Conservation (phyloP, 2,888 invertebrate genomes). For the Amphipoea lucens region DNA sequence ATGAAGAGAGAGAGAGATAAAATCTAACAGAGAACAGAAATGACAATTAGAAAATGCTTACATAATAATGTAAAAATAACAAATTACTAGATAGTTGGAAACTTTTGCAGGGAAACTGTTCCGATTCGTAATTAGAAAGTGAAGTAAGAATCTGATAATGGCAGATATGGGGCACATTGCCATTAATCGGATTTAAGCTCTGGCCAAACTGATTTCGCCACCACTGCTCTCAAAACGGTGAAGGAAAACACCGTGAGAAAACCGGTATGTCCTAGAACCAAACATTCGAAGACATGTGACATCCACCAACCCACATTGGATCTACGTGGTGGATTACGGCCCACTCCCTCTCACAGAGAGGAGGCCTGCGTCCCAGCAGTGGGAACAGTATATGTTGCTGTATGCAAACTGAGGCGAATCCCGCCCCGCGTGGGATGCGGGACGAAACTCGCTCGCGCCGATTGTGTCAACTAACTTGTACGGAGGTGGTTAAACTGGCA, state of each 20-base stretch:
- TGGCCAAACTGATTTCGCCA: background rate
- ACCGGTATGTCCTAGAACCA: background rate
- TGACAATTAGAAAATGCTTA: slow-evolving; percentile 20
- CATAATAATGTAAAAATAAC: slow-evolving; percentile 9
- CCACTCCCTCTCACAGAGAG: background rate
- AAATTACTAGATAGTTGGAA: background rate
- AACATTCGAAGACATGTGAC: background rate
- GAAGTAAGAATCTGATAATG: background rate
- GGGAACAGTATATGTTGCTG: background rate
- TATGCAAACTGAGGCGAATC: background rate
- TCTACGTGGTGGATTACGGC: background rate
- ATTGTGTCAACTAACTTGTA: background rate
- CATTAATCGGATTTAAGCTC: background rate
- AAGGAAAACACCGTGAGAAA: background rate
- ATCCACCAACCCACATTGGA: background rate
- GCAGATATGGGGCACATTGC: background rate
- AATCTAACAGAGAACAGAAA: slow-evolving; percentile 3
- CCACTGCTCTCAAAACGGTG: background rate
- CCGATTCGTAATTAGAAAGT: background rate
- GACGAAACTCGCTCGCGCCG: background rate
- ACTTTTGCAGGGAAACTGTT: background rate
- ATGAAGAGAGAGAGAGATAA: slow-evolving; percentile 1
- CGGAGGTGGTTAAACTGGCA: background rate
- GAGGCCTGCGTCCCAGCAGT: background rate
- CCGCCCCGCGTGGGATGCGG: background rate